Base-by-base conservation (phyloP, 2,113 vertebrate species). In the Burhinus oedicnemus region DNA sequence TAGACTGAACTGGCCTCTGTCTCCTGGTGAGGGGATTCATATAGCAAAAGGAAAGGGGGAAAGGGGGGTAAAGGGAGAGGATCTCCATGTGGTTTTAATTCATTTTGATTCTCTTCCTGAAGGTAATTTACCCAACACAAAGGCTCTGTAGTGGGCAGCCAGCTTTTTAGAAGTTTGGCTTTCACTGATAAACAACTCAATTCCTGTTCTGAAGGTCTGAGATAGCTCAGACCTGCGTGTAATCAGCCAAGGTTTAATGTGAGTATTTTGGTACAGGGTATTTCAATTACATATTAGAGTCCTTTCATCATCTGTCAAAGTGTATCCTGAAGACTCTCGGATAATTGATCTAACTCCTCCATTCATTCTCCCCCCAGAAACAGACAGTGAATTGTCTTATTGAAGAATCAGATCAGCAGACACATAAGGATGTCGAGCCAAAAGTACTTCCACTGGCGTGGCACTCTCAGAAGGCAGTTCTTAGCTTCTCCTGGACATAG, bases 51-150 rank as follows among this genome's bases (percentile, higher is more conserved):
- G 92, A 68, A 86, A 94, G 87, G 78, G 82, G 71, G 29, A 92
- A 69, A 93, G 96, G 85, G 74, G 93, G 87, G 83, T 74, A 93
- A 95, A 72, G 23, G 74, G 91, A 97, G 97, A 96, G 78, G 87
- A 98, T 97, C 95, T 96, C 97, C 98, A 98, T 98, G 98, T 98
- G 98, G 96, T 97, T 98, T 98, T 97, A 97, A 98, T 98, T 98
- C 96, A 97, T 97, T 97, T 97, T 97, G 91, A 97, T 97, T 98
- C 97, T 98, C 97, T 98, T 98, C 97, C 96, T 98, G 95, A 97
- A 98, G 94, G 84, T 94, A 98, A 98, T 98, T 98, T 98, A 88
- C 90, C 94, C 83, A 94, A 97, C 97, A 98, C 96, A 98, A 98
- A 98, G 97, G 84, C 94, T 96, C 96, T 97, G 96, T 80, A 97